Evolutionary conservation across 53 echinoderm and acorn worm genomes (phyloP), one percentile per base, ranked within the genome.

Genomic region (Holothuria leucospilota): DNA sequence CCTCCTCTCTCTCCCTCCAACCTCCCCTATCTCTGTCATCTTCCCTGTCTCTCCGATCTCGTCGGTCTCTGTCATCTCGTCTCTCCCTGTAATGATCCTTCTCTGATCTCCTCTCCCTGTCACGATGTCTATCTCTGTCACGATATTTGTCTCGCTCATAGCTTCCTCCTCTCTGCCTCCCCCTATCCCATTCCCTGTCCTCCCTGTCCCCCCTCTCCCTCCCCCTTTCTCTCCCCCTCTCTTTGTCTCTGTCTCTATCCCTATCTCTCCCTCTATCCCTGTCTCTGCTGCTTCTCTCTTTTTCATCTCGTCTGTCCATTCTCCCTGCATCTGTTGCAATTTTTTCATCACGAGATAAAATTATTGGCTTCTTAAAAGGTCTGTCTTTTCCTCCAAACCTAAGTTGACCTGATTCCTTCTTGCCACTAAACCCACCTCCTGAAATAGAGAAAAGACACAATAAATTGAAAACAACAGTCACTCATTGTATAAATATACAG

Each of bases 381-480:
- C 99, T 61, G 28, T 99, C 99, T n/a, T 86, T 75, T 25, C 99
- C 99, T 40, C 99, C 99, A 69, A 99, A 99, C 27, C 99, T 87
- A 38, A 99, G 92, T 62, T 99, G 99, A 38, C 99, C 99, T 9
- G 99, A 95, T 78, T 99, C 99, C 59, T 99, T 99, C 87, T 87
- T 91, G 61, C 99, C 99, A n/a, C 99, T 95, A 84, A 99, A 96
- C 7, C 99, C 99, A 68, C 99, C 99, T 38, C 99, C 98, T 98
- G 90, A 20, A 64, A 56, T 5, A 38, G 27, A 29, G 87, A 30
- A 73, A 16, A 85, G 15, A 46, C 4, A 18, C 13, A 56, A 56
- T 56, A 16, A 56, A 18, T 56, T 16, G 18, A 56, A 1, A 3
- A 56, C 1, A 56, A 56, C 8, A 16, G 56, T 56, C 56, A 46